Evolutionary conservation across 2,113 vertebrate genomes (phyloP), one percentile per base, ranked within the genome.

Genomic region (Hylia prasina): DNA sequence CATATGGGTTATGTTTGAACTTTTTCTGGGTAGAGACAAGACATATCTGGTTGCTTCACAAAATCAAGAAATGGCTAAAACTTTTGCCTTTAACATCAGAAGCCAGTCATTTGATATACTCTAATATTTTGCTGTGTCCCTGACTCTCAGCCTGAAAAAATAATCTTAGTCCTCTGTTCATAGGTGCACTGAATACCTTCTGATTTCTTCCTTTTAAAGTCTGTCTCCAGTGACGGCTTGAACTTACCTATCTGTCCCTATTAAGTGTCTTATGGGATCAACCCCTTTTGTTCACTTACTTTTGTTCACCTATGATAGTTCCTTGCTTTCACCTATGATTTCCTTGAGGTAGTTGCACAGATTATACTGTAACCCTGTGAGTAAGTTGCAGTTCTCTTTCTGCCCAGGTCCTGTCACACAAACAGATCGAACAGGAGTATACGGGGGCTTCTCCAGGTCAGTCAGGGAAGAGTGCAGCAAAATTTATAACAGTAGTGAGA

Each of bases 351-450:
- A n/a, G 31, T 27, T 64, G 28, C 30, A 58, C 42, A 54, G 60
- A 81, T 60, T 58, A 30, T 25, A 9, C 21, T 39, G 28, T 66
- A 57, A 65, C 18, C 11, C 17, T 4, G 0, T 22, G 71, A 58
- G 16, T 33, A 35, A 73, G 9, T 22, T 42, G 8, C 10, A 6
- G 1, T 24, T 73, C 28, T 70, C 18, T 20, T 78, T 89, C 60
- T 80, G 68, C 15, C 17, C 13, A 47, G 18, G 31, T 66, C 40
- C n/a, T 25, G 15, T 65, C 30, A 83, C 54, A 53, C 23, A 76
- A 60, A 45, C 11, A 50, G 71, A 33, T 35, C 0, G 0, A 39
- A 22, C 64, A 75, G 13, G 30, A 65, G 5, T 17, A 6, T 33
- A 9, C 2, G 1, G 10, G 4, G 10, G 3, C 24, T 81, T 53